Evolutionary conservation across 2,797 vertebrate genomes (phyloP).

Genomic region (Caiman crocodilus): DNA sequence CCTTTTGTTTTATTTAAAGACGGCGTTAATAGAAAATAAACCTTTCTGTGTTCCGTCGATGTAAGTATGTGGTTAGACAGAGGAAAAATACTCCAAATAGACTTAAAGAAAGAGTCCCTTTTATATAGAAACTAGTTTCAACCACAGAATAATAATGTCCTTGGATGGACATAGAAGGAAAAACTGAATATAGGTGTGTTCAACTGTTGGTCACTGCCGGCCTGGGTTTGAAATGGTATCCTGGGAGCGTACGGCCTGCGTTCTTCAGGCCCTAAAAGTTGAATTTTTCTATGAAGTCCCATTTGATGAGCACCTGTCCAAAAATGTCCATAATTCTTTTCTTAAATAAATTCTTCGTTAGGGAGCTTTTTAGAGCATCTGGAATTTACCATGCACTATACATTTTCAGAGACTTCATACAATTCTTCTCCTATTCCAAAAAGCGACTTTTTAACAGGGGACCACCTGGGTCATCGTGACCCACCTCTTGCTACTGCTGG

Average conservation of each 20-base stretch:
- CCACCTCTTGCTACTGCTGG: not conserved
- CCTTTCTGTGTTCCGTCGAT: not conserved
- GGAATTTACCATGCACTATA: not conserved
- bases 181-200: not conserved
- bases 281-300: not conserved
- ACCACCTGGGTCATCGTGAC: not conserved
- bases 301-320: not conserved
- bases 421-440: conserved; percentile 23
- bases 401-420: conserved; percentile 56
- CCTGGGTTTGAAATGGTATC: not conserved
- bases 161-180: not conserved
- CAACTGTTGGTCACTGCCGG: not conserved
- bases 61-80: not conserved
- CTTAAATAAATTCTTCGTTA: too few relatives aligned
- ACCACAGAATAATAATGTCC: not conserved
- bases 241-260: not conserved
- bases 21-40: not conserved
- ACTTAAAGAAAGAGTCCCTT: not conserved
- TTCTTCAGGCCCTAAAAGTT: accelerated
- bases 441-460: not conserved
- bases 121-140: not conserved
- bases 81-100: conserved; percentile 49
- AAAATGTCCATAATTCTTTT: too few relatives aligned
- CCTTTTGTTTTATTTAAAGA: conserved; percentile 46
- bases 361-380: not conserved